Evolutionary conservation across 1,140 invertebrate genomes (phyloP).

Genomic region (Cydia splendana): DNA sequence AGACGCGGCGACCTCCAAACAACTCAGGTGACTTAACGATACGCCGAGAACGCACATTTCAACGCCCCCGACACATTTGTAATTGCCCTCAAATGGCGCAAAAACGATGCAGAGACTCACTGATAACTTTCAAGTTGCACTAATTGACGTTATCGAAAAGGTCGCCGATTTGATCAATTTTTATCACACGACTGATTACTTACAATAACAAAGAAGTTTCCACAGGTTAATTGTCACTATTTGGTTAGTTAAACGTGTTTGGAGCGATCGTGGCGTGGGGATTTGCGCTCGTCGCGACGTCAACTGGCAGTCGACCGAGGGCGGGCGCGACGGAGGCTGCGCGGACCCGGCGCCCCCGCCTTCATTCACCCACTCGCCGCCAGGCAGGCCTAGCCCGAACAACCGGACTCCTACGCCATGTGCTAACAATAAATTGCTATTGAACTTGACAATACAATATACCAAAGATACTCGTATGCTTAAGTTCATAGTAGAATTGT

Average conservation of each 20-base stretch:
- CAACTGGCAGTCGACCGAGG: conserved; percentile 60
- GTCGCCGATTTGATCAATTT: conserved; percentile 43
- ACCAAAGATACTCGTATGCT: background rate
- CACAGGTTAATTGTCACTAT: conserved; percentile 65
- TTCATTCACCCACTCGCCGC: conserved; percentile 67
- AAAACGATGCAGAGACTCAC: conserved; percentile 46
- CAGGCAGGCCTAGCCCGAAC: conserved; percentile 68
- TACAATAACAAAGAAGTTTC: conserved; percentile 59
- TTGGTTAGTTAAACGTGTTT: conserved; percentile 50
- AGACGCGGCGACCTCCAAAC: conserved; percentile 60
- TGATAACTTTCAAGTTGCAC: conserved; percentile 35
- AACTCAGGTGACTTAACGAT: conserved; percentile 55
- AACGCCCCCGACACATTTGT: conserved; percentile 43
- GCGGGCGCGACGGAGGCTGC: conserved; percentile 69
- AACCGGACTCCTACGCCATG: conserved; percentile 73
- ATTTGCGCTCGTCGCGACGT: conserved; percentile 62
- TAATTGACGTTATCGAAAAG: conserved; percentile 54
- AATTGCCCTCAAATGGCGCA: conserved; percentile 53
- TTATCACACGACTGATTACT: conserved; percentile 48
- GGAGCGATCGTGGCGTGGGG: conserved; percentile 53
- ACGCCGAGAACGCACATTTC: conserved; percentile 45
- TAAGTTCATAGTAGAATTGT: background rate
- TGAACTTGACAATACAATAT: background rate
- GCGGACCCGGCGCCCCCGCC: conserved; percentile 66
- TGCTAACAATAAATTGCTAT: conserved; percentile 47